phyloP scores from a whole-genome alignment of 2,113 vertebrate species.

The Microcebus jonahi region DNA sequence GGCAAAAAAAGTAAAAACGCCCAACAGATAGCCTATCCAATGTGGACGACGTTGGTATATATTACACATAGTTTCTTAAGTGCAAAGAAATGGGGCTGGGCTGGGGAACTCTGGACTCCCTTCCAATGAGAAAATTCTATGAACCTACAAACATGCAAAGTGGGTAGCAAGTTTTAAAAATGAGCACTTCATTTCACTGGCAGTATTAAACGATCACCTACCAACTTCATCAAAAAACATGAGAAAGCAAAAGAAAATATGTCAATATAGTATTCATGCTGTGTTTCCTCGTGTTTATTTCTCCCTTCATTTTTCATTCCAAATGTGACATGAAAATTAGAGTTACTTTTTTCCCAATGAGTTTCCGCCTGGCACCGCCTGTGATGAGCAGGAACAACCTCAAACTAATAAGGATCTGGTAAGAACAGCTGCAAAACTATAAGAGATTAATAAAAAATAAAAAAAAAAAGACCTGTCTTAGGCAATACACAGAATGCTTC shows the following conservation, averaged over 20 bases:
- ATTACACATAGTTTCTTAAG: neutral
- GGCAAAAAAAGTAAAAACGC: neutral
- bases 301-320: neutral
- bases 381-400: neutral
- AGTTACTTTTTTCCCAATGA: neutral
- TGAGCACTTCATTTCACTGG: neutral
- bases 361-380: neutral
- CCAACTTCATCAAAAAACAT: neutral
- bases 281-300: neutral
- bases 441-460: slow-evolving; percentile 23
- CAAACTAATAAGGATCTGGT: neutral
- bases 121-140: neutral
- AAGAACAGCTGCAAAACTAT: neutral
- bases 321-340: slow-evolving; percentile 26
- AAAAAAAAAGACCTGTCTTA: neutral
- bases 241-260: neutral
- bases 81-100: neutral
- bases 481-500: neutral
- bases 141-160: neutral
- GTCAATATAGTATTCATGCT: neutral
- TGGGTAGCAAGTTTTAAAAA: neutral
- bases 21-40: neutral
- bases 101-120: neutral
- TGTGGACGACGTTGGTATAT: neutral
- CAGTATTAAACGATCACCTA: neutral